Evolutionary conservation across 2,888 invertebrate species (phyloP).

Genomic region (Tenthredo scrophulariae): DNA sequence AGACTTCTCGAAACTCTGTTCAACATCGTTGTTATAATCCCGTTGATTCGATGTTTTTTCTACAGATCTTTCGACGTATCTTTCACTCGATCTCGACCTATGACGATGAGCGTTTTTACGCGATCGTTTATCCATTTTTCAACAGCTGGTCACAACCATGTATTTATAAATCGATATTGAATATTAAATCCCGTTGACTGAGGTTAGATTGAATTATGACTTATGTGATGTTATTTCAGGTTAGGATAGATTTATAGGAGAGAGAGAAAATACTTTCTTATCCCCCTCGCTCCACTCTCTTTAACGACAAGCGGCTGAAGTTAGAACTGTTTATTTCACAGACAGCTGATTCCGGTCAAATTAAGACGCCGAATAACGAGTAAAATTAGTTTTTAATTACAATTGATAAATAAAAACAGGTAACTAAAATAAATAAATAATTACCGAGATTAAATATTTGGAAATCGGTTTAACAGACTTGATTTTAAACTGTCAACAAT

Average conservation of each 20-base stretch:
- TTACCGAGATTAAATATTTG: background rate
- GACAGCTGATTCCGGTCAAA: conserved; percentile 53
- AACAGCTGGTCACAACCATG: background rate
- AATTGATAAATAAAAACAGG: background rate
- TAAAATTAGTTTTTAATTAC: background rate
- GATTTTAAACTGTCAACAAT: conserved; percentile 39
- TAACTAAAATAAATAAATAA: background rate
- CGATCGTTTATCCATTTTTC: conserved; percentile 65
- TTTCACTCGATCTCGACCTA: conserved; percentile 56
- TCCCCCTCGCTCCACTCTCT: background rate
- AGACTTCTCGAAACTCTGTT: conserved; percentile 57
- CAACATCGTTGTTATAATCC: conserved; percentile 45
- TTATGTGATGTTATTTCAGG: background rate
- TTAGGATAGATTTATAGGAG: background rate
- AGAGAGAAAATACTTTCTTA: too few species aligned
- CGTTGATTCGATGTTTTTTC: conserved; percentile 50
- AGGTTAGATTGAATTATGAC: background rate
- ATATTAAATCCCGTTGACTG: background rate
- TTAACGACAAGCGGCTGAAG: background rate
- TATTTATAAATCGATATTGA: background rate
- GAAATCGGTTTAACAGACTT: background rate
- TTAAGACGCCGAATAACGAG: background rate
- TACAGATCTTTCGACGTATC: conserved; percentile 50
- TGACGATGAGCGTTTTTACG: conserved; percentile 56
- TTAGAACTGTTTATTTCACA: background rate